Conservation (phyloP, 2,797 vertebrate species). For the Ispidina lecontei region DNA sequence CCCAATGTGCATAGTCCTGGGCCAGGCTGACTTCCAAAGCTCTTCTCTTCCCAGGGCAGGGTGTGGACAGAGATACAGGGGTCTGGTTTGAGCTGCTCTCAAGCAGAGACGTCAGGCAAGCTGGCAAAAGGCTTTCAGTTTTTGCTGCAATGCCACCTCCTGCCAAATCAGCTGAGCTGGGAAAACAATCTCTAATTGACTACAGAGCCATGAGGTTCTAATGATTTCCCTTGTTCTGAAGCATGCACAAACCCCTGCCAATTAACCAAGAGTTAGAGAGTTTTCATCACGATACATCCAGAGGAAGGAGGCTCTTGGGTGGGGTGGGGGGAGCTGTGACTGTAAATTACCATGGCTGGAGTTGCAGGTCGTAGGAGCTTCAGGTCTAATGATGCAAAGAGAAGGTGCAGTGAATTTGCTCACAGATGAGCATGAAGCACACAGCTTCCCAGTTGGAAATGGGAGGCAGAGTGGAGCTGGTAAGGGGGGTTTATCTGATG, state of each 20-base stretch:
- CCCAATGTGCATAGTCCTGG: neutral
- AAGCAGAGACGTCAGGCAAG: constrained; percentile 3
- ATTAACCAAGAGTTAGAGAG: constrained; percentile 46
- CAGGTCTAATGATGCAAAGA: neutral
- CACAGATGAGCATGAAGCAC: neutral
- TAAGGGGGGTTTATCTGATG: neutral
- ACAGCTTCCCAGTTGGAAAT: neutral
- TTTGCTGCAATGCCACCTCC: neutral
- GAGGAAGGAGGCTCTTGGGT: neutral
- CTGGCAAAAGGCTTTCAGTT: constrained; percentile 31
- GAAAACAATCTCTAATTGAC: constrained; percentile 69
- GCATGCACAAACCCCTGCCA: constrained; percentile 35
- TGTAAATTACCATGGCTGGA: neutral
- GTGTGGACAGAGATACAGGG: neutral
- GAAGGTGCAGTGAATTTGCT: neutral
- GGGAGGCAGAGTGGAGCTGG: neutral
- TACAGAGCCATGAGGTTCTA: constrained; percentile 63
- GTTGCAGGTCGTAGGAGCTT: neutral
- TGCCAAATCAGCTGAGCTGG: constrained; percentile 62
- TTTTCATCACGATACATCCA: neutral
- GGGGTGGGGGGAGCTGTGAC: neutral
- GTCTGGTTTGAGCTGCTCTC: constrained; percentile 63
- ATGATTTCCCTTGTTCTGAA: constrained; percentile 57
- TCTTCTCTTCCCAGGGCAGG: neutral
- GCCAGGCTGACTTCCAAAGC: neutral